phyloP scores from a whole-genome alignment of 92 coral and sea anemone genomes.

The Zoanthus sansibaricus region DNA sequence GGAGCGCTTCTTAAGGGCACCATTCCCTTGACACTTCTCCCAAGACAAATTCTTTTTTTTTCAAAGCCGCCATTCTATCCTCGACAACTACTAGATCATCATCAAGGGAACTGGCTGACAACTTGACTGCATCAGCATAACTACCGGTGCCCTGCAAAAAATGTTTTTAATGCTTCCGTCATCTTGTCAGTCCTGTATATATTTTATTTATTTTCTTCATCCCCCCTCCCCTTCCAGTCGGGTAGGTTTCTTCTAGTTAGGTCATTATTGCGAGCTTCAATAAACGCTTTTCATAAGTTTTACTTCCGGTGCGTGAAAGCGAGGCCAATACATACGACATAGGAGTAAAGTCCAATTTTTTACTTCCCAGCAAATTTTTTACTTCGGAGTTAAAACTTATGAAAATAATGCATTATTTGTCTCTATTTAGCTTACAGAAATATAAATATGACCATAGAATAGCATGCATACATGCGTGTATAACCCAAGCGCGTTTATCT shows the following conservation, averaged over 20 bases:
- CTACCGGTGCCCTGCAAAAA: slow-evolving; percentile 1
- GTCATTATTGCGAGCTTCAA: background rate
- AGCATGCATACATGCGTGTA: slow-evolving; percentile 1
- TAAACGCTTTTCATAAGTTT: background rate
- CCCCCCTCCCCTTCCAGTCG: slow-evolving; percentile 7
- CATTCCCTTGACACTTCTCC: slow-evolving; percentile 5
- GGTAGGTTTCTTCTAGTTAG: background rate
- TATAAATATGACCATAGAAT: background rate
- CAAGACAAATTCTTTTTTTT: background rate
- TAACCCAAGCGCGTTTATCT: slow-evolving; percentile 1
- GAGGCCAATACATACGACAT: too few relatives aligned
- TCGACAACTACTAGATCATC: background rate
- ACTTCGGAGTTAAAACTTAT: background rate
- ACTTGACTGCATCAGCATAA: background rate
- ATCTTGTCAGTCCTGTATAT: background rate
- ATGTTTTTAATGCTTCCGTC: slow-evolving; percentile 2
- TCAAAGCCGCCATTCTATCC: background rate
- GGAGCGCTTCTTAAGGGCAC: background rate
- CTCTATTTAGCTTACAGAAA: background rate
- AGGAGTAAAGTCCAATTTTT: background rate
- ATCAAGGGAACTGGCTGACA: background rate
- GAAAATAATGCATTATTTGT: slow-evolving; percentile 1
- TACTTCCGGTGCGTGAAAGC: too few relatives aligned
- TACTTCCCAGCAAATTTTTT: background rate
- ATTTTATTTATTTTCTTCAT: background rate